Conservation (phyloP, 2,113 vertebrate species). For the Notiomystis cincta region DNA sequence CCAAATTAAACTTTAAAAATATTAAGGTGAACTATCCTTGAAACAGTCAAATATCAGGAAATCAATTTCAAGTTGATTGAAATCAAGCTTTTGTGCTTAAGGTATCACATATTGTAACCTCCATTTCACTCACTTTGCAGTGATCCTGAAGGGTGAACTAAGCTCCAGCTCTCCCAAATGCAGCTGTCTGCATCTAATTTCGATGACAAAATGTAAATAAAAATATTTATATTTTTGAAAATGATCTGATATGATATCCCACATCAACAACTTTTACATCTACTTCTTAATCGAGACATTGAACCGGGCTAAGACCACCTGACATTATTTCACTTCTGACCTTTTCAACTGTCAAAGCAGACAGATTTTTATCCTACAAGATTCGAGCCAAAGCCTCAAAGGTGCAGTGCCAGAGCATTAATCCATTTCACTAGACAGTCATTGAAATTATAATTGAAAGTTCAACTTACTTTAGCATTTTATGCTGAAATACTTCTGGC, state of each 20-base stretch:
- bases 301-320: constrained; percentile 56
- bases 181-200: neutral
- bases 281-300: constrained; percentile 64
- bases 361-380: constrained; percentile 73
- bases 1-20: constrained; percentile 3
- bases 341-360: constrained; percentile 78
- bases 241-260: neutral
- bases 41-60: neutral
- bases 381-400: constrained; percentile 72
- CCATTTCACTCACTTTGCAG: neutral
- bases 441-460: constrained; percentile 80
- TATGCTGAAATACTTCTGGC: constrained; percentile 74
- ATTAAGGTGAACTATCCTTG: neutral
- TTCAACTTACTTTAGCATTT: constrained; percentile 78
- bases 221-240: neutral
- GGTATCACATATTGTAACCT: accelerated
- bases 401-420: constrained; percentile 68
- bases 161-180: neutral
- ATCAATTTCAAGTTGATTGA: neutral
- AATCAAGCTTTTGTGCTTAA: neutral
- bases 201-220: constrained; percentile 2
- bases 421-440: constrained; percentile 75
- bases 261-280: constrained; percentile 47
- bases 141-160: neutral
- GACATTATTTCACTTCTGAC: constrained; percentile 68